Evolutionary conservation across 2,888 invertebrate genomes (phyloP).

Genomic region (Eupithecia subumbrata): DNA sequence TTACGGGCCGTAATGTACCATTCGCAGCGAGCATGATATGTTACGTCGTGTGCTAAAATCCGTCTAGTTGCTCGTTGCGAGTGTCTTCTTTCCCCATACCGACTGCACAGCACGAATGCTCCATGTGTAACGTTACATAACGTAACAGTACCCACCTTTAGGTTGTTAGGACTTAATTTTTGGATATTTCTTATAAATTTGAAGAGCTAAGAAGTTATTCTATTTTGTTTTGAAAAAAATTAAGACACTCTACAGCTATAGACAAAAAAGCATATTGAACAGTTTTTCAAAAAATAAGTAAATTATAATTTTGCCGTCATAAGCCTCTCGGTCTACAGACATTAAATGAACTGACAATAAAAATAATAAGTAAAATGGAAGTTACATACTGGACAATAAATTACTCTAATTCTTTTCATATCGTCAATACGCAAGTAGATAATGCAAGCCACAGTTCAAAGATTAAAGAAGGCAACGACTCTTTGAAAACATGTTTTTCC

Average conservation of each 20-base stretch:
- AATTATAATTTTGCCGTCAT: not conserved
- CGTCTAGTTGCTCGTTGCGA: no score
- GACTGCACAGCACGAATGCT: no score
- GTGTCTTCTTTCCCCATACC: no score
- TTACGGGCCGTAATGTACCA: no score
- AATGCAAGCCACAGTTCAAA: constrained; percentile 65
- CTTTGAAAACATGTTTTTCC: constrained; percentile 73
- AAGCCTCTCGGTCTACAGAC: not conserved
- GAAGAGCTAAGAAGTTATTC: not conserved
- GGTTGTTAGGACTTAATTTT: not conserved
- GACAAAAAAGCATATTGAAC: not conserved
- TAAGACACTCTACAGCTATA: not conserved
- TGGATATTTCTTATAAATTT: not conserved
- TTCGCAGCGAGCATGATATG: no score
- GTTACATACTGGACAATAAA: constrained; percentile 12
- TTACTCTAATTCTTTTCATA: constrained; percentile 51
- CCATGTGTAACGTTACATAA: no score
- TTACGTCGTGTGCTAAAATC: no score
- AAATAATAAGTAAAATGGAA: not conserved
- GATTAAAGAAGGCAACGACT: constrained; percentile 74
- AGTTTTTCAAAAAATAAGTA: not conserved
- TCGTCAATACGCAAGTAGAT: constrained; percentile 62
- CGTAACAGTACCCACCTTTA: not conserved
- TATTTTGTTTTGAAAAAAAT: not conserved
- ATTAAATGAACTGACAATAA: not conserved